phyloP scores from a whole-genome alignment of 2,888 invertebrate species.

The Ferdinandea cuprea region DNA sequence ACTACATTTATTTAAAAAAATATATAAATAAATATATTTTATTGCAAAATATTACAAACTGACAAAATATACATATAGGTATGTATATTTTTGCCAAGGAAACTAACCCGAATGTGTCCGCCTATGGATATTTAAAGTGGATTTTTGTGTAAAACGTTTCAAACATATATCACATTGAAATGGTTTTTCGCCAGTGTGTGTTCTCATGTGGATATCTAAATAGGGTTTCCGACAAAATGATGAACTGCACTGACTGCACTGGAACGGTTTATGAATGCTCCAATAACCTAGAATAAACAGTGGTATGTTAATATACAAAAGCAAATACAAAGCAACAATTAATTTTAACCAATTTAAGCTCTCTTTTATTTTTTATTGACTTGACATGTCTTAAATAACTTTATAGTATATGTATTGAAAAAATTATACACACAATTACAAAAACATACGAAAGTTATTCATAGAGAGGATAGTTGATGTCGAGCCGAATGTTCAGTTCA shows the following conservation, averaged over 20 bases:
- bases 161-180: conserved; percentile 88
- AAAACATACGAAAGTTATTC: background rate
- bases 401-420: background rate
- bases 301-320: conserved; percentile 75
- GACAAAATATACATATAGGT: no score
- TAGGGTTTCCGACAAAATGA: conserved; percentile 90
- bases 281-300: conserved; percentile 79
- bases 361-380: conserved; percentile 3
- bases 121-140: conserved; percentile 89
- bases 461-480: background rate
- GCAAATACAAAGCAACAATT: conserved; percentile 45
- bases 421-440: background rate
- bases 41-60: conserved; percentile 42
- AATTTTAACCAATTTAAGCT: conserved; percentile 44
- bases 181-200: conserved; percentile 85
- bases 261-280: conserved; percentile 84
- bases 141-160: conserved; percentile 89
- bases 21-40: conserved; percentile 34
- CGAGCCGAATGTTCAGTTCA: background rate
- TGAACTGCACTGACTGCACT: conserved; percentile 85
- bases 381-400: background rate
- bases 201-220: conserved; percentile 91
- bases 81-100: conserved; percentile 50
- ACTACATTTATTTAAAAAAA: conserved; percentile 44
- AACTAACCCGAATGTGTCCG: conserved; percentile 87